Base-by-base conservation (phyloP, 2,888 invertebrate genomes). In the Sericinus montela region DNA sequence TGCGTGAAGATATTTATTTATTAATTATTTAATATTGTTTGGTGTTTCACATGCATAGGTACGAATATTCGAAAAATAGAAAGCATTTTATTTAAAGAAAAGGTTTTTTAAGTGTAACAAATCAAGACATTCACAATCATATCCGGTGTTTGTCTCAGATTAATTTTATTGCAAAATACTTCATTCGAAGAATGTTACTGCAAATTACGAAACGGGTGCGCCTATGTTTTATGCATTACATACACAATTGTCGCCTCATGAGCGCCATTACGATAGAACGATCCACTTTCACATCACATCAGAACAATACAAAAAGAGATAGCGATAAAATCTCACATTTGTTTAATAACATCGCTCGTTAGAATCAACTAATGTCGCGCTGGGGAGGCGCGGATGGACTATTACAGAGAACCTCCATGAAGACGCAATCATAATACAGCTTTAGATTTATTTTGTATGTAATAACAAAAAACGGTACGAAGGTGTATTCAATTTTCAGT, bases 301-400 rank as follows among this genome's bases (percentile, higher is more conserved):
- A 65, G 75, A 80, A 80, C 77, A 60, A 61, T 59, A 61, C 58
- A 60, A 60, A 79, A 77, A 80, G 72, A 69, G 59, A 5, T 34
- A 58, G 68, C 66, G 82, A 85, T 85, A 87, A 80, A 78, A 87
- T 84, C 80, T 80, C 69, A 55, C 80, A 80, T 64, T 86, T 81
- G 81, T 80, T 79, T 86, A 85, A 85, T 85, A 85, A 75, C 82
- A 73, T 72, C 65, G 65, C 78, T 83, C 84, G 79, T 87, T 85
- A 83, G 73, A 76, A 75, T 73, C 74, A 76, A 75, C 75, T 80
- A 76, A 80, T 80, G 84, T 78, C 70, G 57, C 61, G 65, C 47
- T 51, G 63, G 58, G 67, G 67, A 63, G 54, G 50, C 32, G 47
- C 53, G 49, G 51, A 45, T 55, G 62, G 62, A 55, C 62, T 57